Base-by-base conservation (phyloP, 2,888 invertebrate species). In the Drosophila recens region DNA sequence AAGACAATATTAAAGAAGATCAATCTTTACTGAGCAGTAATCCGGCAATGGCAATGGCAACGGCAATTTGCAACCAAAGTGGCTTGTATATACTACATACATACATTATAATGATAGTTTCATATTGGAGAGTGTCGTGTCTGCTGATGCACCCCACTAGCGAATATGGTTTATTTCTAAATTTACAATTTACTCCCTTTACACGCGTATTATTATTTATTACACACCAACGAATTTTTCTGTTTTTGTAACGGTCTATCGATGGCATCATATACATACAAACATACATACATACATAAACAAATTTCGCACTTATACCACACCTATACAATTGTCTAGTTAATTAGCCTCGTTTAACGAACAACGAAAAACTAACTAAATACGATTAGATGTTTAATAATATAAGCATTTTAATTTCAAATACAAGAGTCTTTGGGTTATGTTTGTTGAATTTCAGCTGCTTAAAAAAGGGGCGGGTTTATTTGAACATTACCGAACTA, bases 1-100 rank as follows among this genome's bases (percentile, higher is more conserved):
- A 93, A 93, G 81, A 92, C 92, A 51, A 93, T 93, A 82, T 81
- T 91, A 48, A 93, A 92, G 72, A 93, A 93, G 77, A 93, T 93
- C 38, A 93, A 93, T 81, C 89, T 92, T 54, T 93, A 92, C 75
- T 93, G 88, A 90, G 69, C 66, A 56, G 23, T 67, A 62, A 48
- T 48, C 36, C 51, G 67, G 69, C 67, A 73, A 71, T 53, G 65
- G 69, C 67, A 73, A 73, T 53, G 67, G 69, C 67, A 73, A 73
- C 51, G 65, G 69, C 67, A 73, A 73, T 77, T 65, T 66, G 73
- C 82, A 88, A 88, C 89, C 82, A 86, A 86, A 86, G 87, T 88
- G 88, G 84, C 82, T 86, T 86, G 84, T 88, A 85, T 73, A 87
- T 77, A 82, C 62, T 30, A 79, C 59, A 67, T 53, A 63, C 30